Percentiles rank a stretch among this genome's conserved stretches.
Conservation (phyloP, 2,113 vertebrate species). For the Scortum barcoo region DNA sequence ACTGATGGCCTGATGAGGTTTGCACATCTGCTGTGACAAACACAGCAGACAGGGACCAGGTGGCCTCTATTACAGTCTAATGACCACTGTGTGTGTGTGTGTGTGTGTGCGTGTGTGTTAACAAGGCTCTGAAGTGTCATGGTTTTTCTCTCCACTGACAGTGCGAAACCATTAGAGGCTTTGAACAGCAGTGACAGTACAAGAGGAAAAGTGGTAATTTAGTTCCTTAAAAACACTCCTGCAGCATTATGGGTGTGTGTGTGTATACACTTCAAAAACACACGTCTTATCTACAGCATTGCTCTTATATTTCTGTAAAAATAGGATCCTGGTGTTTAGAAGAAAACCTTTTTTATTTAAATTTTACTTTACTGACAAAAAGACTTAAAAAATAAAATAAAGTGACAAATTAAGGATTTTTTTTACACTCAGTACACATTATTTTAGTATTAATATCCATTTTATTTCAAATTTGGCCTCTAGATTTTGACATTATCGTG, state of each 20-base stretch:
- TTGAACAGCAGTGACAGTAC: slow-evolving; percentile 19
- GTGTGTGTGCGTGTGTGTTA: slow-evolving; percentile 26
- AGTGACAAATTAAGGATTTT: too few relatives aligned
- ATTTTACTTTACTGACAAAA: background rate
- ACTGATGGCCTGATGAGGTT: slow-evolving; percentile 79
- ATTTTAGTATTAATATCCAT: background rate
- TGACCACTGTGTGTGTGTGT: slow-evolving; percentile 63
- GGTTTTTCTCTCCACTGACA: slow-evolving; percentile 62
- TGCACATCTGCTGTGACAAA: slow-evolving; percentile 67
- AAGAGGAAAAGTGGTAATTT: slow-evolving; percentile 31
- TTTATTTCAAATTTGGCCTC: background rate
- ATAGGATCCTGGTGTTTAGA: background rate
- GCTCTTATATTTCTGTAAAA: background rate
- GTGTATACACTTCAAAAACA: background rate
- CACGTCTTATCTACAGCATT: background rate
- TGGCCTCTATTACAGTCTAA: slow-evolving; percentile 79
- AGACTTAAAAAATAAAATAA: too few relatives aligned
- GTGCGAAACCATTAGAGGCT: slow-evolving; percentile 42
- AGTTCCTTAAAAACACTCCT: slow-evolving; percentile 17
- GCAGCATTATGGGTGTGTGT: background rate
- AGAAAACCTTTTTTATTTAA: background rate
- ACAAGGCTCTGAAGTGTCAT: slow-evolving; percentile 55
- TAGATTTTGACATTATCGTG: background rate
- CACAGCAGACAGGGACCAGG: slow-evolving; percentile 68
- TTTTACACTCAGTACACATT: background rate